Evolutionary conservation across 2,113 vertebrate genomes (phyloP).

Genomic region (Mellivora capensis): DNA sequence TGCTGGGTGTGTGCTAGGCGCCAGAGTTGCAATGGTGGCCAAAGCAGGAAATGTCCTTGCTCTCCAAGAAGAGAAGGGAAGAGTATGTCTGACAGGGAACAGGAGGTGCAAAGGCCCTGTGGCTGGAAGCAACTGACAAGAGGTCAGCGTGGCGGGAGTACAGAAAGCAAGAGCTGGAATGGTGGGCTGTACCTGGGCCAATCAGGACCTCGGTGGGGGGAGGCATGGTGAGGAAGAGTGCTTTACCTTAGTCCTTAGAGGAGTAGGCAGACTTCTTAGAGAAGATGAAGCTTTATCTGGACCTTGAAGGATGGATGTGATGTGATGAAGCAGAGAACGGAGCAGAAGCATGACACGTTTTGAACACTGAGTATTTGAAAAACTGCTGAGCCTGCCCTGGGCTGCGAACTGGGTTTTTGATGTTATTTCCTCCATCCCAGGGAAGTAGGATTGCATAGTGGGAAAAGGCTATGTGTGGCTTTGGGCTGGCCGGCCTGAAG

Average conservation of each 20-base stretch:
- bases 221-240: not conserved
- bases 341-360: not conserved
- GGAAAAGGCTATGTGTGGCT: not conserved
- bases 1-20: not conserved
- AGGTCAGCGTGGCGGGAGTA: not conserved
- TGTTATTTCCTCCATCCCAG: not conserved
- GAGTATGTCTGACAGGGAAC: not conserved
- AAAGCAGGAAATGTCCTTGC: not conserved
- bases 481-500: not conserved
- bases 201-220: rapidly evolving
- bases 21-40: not conserved
- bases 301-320: not conserved
- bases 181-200: too few species aligned
- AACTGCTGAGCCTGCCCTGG: not conserved
- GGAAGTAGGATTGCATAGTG: not conserved
- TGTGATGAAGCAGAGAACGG: not conserved
- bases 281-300: not conserved
- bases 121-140: not conserved
- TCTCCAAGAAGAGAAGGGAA: not conserved
- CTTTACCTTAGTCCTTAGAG: not conserved
- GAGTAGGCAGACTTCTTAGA: not conserved
- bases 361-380: not conserved
- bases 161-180: not conserved
- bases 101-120: not conserved
- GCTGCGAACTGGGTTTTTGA: not conserved